Conservation (phyloP, 2,797 vertebrate genomes). For the Neopelma chrysocephalum region DNA sequence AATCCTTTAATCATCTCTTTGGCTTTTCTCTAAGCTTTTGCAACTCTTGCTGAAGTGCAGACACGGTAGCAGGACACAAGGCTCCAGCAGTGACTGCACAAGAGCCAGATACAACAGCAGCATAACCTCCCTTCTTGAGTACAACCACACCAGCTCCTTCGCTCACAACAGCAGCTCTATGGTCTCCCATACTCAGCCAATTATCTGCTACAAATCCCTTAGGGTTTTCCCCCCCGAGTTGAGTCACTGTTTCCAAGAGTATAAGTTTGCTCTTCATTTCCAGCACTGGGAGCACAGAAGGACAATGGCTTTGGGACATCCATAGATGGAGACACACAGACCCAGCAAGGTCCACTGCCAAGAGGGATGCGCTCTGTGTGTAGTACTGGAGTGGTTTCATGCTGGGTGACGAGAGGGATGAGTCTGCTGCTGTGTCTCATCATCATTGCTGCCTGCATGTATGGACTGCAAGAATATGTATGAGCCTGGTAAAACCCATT, state of each 20-base stretch:
- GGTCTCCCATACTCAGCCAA: not conserved
- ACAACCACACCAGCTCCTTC: not conserved
- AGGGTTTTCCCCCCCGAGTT: not conserved
- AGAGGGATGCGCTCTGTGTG: not conserved
- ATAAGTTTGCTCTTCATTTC: not conserved
- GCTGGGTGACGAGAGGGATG: accelerated
- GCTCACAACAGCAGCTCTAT: not conserved
- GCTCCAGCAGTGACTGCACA: not conserved
- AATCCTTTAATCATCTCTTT: constrained; percentile 19
- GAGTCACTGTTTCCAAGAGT: not conserved
- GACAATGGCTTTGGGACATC: not conserved
- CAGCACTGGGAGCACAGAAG: not conserved
- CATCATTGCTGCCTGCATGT: accelerated
- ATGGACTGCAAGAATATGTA: not conserved
- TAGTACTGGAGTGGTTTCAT: not conserved
- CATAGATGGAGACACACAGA: not conserved
- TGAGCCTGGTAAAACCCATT: not conserved
- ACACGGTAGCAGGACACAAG: not conserved
- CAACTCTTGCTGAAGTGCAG: not conserved
- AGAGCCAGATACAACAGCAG: not conserved
- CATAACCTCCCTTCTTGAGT: not conserved
- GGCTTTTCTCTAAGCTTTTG: constrained; percentile 38
- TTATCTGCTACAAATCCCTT: not conserved
- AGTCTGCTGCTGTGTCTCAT: not conserved
- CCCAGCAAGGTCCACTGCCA: not conserved